phyloP scores from a whole-genome alignment of 2,888 invertebrate genomes.

The Saturnia pavonia region DNA sequence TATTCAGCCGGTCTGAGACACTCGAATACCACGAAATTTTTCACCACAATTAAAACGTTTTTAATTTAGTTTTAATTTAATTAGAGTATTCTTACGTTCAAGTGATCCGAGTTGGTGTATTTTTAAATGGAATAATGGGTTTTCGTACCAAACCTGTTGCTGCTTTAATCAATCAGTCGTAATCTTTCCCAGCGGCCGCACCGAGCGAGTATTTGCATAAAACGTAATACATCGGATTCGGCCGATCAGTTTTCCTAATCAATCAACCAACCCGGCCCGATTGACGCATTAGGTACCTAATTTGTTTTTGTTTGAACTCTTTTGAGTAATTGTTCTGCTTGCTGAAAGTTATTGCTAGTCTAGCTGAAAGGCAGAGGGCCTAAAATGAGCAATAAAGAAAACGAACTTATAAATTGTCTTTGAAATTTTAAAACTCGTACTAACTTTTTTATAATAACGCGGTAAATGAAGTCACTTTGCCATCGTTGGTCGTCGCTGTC shows the following conservation, averaged over 20 bases:
- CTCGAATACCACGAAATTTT: too few relatives aligned
- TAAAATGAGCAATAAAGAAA: too few relatives aligned
- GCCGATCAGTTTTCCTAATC: conserved; percentile 31
- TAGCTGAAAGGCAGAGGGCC: too few relatives aligned
- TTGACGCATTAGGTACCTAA: conserved; percentile 29
- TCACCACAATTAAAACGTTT: neutral
- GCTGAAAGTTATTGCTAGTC: neutral
- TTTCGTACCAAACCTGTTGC: conserved; percentile 27
- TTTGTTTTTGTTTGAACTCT: conserved; percentile 13
- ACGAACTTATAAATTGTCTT: too few relatives aligned
- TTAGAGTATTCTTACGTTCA: neutral
- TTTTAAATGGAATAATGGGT: neutral
- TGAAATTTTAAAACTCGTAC: too few relatives aligned
- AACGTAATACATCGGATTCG: conserved; percentile 22
- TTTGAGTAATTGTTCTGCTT: conserved; percentile 4
- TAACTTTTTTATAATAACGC: too few relatives aligned
- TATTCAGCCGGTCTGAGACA: too few relatives aligned
- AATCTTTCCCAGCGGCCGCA: conserved; percentile 32
- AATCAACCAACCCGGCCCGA: conserved; percentile 32
- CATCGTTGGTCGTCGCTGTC: too few relatives aligned
- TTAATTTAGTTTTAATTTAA: too few relatives aligned
- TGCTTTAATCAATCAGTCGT: conserved; percentile 36
- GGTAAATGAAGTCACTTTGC: too few relatives aligned
- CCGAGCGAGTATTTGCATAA: conserved; percentile 30
- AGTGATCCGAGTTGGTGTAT: neutral